Conservation (phyloP, 2,888 invertebrate species). For the Bugulina stolonifera region DNA sequence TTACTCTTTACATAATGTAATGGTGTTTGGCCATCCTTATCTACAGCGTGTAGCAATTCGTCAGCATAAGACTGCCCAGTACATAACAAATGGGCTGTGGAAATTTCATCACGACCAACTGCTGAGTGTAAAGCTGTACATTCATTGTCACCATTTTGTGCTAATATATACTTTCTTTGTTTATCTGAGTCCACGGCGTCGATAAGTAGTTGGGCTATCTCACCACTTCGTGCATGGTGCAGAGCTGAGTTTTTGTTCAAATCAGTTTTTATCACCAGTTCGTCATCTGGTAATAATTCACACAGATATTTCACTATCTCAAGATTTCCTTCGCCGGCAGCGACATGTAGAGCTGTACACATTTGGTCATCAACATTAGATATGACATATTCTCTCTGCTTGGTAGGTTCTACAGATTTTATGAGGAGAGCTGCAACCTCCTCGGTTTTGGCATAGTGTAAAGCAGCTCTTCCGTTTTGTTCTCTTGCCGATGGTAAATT, state of each 20-base stretch:
- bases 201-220: background rate
- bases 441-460: background rate
- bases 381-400: background rate
- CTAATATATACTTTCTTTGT: background rate
- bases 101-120: background rate
- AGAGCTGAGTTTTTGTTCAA: background rate
- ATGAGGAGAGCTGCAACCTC: background rate
- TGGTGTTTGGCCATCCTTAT: background rate
- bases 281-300: background rate
- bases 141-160: background rate
- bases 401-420: background rate
- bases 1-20: background rate
- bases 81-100: background rate
- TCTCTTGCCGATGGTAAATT: background rate
- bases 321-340: background rate
- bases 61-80: background rate
- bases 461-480: background rate
- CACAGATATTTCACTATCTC: background rate
- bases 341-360: background rate
- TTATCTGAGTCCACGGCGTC: background rate
- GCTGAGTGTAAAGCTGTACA: background rate
- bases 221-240: background rate
- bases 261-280: background rate
- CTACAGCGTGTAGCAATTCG: background rate
- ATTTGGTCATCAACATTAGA: background rate